Conservation (phyloP, 2,888 invertebrate genomes). For the Lypha dubia region DNA sequence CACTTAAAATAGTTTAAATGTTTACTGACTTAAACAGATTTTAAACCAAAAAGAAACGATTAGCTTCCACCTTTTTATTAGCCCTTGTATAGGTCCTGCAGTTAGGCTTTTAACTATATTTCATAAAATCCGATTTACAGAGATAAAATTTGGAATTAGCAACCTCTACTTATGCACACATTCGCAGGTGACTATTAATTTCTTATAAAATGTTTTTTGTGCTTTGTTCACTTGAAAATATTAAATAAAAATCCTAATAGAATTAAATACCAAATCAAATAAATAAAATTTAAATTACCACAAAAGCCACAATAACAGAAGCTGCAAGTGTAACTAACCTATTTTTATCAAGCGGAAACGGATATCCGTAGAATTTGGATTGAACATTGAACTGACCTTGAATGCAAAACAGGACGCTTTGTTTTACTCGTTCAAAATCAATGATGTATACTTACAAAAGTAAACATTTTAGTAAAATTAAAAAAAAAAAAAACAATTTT, state of each 20-base stretch:
- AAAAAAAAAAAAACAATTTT: slow-evolving; percentile 20
- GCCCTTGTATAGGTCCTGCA: too few species aligned
- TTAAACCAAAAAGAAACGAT: too few species aligned
- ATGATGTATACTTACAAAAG: slow-evolving; percentile 35
- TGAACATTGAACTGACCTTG: slow-evolving; percentile 69
- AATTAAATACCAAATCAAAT: background rate
- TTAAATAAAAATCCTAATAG: background rate
- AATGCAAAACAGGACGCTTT: slow-evolving; percentile 45
- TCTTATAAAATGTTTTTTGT: background rate
- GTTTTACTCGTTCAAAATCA: slow-evolving; percentile 52
- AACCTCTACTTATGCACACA: too few species aligned
- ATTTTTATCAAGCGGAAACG: slow-evolving; percentile 68
- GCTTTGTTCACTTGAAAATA: slow-evolving; percentile 1
- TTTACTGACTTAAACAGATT: too few species aligned
- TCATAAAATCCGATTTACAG: too few species aligned
- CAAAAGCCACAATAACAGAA: slow-evolving; percentile 18
- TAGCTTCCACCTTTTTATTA: too few species aligned
- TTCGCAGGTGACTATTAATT: too few species aligned
- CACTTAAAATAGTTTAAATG: too few species aligned
- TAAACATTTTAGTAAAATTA: background rate
- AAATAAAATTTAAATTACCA: slow-evolving; percentile 1
- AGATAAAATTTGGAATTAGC: too few species aligned
- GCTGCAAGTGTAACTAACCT: slow-evolving; percentile 57
- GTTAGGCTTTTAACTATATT: too few species aligned
- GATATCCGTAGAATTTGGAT: slow-evolving; percentile 68